Evolutionary conservation across 2,888 invertebrate genomes (phyloP).

Genomic region (Leptura quadrifasciata): DNA sequence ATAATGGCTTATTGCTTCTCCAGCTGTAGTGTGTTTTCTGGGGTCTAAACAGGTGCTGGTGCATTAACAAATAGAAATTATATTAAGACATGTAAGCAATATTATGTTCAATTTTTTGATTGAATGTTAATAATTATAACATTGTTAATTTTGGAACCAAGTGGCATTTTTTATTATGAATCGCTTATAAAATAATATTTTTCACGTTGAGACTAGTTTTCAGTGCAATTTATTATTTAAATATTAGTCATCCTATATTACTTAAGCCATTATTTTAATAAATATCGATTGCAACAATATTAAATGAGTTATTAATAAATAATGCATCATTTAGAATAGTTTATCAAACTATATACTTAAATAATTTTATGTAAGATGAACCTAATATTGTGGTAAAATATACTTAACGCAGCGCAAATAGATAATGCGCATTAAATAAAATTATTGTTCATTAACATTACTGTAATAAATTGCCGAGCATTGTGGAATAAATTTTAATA

Average conservation of each 20-base stretch:
- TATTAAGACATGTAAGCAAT: too few relatives aligned
- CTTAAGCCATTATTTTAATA: not conserved
- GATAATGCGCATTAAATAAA: not conserved
- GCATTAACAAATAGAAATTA: too few relatives aligned
- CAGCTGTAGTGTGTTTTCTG: too few relatives aligned
- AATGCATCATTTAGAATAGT: not conserved
- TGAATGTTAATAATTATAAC: too few relatives aligned
- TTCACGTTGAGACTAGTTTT: too few relatives aligned
- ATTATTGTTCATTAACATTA: constrained; percentile 23
- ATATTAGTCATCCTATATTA: not conserved
- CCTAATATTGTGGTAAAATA: constrained; percentile 4
- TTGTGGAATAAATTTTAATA: constrained; percentile 13
- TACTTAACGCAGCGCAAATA: not conserved
- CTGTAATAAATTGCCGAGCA: constrained; percentile 8
- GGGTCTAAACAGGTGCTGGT: too few relatives aligned
- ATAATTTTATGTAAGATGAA: constrained; percentile 5
- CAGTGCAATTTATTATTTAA: too few relatives aligned
- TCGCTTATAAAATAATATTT: too few relatives aligned
- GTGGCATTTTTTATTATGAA: too few relatives aligned
- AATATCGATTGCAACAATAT: not conserved
- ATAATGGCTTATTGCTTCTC: too few relatives aligned
- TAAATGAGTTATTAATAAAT: not conserved
- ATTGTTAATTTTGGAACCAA: too few relatives aligned
- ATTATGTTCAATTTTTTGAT: too few relatives aligned
- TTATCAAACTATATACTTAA: not conserved